Evolutionary conservation across 1,140 invertebrate genomes (phyloP), one percentile per base, ranked within the genome.

Genomic region (Drosophila azteca): DNA sequence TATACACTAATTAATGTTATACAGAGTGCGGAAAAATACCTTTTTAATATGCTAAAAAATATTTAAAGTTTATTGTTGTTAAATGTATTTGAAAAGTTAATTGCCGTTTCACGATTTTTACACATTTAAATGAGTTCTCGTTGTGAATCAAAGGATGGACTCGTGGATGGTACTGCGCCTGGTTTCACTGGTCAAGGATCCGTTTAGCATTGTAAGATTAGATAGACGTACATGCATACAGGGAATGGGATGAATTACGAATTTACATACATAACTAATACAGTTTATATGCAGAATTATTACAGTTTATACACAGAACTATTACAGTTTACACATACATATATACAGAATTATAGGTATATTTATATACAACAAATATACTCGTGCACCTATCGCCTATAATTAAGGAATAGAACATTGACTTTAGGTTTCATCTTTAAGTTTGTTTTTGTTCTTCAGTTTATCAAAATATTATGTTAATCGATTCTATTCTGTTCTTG

Each of bases 231-330:
- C 48, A 75, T 3, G 77, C 48, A 75, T 3, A 80, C 53, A 75
- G 71, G 35, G 48, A 65, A 65, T 29, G 81, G 41, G 79, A 58
- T 50, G 45, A 50, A 65, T 62, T 73, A 84, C 80, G 81, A 84
- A 84, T 84, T 84, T 84, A 84, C 73, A 73, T 22, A 24, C 9
- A 58, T 39, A 73, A 55, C 41, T 51, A 67, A 45, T 45, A 6
- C 20, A 22, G 46, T n/a, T 49, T 60, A 45, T 55, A 73, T 73
- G 62, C 41, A 62, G 8, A 20, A 20, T 20, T 20, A 65, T 62
- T 73, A 84, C 80, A 84, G 85, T 84, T 84, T 84, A 84, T 68
- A 73, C 20, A 24, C 9, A 58, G 43, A 73, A 55, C 41, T 51
- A 67, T 45, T 45, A 6, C 20, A 22, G 46, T n/a, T 49, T 60